phyloP scores from a whole-genome alignment of 1,140 invertebrate genomes.

The Ips nitidus region DNA sequence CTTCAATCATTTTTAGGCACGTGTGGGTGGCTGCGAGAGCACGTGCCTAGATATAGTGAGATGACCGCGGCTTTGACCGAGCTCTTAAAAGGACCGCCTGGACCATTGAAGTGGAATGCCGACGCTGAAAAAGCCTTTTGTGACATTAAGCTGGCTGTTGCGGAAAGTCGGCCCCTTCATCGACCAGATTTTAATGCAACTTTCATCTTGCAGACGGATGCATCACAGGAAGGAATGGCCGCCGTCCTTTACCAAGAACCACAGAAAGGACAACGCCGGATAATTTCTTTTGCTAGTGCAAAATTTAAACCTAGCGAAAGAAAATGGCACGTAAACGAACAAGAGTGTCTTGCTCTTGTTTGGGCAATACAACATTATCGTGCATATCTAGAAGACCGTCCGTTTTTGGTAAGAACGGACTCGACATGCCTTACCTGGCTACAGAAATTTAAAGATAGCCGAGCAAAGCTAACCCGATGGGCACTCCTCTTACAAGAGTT shows the following conservation, averaged over 20 bases:
- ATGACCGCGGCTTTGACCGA: constrained; percentile 34
- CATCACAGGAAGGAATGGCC: constrained; percentile 39
- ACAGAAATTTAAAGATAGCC: constrained; percentile 30
- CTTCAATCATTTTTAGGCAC: constrained; percentile 40
- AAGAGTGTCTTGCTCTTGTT: constrained; percentile 53
- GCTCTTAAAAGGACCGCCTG: constrained; percentile 19
- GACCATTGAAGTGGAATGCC: not conserved
- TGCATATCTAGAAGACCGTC: constrained; percentile 41
- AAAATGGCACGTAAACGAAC: constrained; percentile 43
- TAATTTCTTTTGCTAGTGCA: constrained; percentile 33
- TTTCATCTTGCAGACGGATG: constrained; percentile 48
- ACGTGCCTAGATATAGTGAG: constrained; percentile 34
- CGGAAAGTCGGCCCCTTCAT: constrained; percentile 33
- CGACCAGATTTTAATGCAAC: constrained; percentile 39
- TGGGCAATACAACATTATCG: constrained; percentile 50
- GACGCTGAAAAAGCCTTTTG: constrained; percentile 35
- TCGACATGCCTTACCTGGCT: constrained; percentile 41
- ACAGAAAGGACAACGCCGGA: constrained; percentile 6
- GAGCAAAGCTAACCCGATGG: constrained; percentile 45
- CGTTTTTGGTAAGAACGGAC: constrained; percentile 29
- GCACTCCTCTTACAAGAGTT: constrained; percentile 41
- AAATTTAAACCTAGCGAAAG: constrained; percentile 16
- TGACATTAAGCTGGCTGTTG: constrained; percentile 38
- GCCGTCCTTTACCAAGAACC: constrained; percentile 42
- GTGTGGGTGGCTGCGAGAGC: constrained; percentile 43